Percentiles rank a stretch among this genome's conserved stretches.
These are phyloP conservation scores for Brevimyrus niger DNA, from an alignment of 2,113 vertebrate genomes.

Conservation along the genomic window DNA sequence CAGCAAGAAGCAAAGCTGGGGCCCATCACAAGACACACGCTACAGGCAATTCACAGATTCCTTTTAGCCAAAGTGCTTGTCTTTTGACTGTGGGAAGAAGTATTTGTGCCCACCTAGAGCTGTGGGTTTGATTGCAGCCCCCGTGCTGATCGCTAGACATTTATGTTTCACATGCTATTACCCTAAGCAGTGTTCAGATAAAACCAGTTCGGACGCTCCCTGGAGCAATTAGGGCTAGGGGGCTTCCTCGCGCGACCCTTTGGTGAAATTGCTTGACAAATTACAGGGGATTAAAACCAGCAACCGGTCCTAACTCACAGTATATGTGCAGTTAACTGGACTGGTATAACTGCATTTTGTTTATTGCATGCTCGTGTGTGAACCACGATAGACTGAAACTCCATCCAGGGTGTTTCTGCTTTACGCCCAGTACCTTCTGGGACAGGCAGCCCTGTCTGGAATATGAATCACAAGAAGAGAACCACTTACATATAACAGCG, in stretches of 20 bases:
- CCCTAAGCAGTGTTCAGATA: background rate
- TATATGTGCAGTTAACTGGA: background rate
- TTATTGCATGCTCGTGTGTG: background rate
- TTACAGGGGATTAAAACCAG: background rate
- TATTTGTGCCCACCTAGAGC: background rate
- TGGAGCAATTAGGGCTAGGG: background rate
- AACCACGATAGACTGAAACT: background rate
- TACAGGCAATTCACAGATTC: background rate
- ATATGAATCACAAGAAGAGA: background rate
- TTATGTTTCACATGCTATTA: background rate
- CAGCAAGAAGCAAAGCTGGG: background rate
- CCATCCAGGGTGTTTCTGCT: background rate
- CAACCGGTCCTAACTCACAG: background rate
- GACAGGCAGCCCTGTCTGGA: background rate
- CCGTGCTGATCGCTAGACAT: background rate
- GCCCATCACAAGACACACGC: background rate
- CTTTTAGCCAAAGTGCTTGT: background rate
- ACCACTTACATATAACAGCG: background rate
- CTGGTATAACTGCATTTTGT: background rate
- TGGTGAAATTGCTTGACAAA: background rate
- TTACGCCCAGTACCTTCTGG: background rate
- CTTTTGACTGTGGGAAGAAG: background rate
- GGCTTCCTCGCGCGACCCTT: background rate
- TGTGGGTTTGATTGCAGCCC: background rate
- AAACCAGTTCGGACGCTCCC: background rate